These are phyloP conservation scores for Bombus affinis DNA, from an alignment of 1,140 invertebrate species.

Conservation along the genomic window DNA sequence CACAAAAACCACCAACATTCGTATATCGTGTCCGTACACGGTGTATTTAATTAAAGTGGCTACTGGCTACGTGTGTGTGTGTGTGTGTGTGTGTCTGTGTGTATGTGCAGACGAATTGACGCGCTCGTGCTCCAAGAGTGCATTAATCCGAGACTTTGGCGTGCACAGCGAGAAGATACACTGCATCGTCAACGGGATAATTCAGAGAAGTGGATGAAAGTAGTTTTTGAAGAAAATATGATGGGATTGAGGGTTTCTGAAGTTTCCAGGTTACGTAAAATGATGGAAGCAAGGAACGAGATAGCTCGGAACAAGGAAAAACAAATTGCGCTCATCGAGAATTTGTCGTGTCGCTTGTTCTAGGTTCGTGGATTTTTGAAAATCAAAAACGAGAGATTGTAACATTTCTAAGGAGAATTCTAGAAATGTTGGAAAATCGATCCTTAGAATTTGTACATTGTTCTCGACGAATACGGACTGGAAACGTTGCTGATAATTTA, in stretches of 20 bases:
- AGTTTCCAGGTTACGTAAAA: not conserved
- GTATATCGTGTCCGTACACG: not conserved
- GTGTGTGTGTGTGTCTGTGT: no score
- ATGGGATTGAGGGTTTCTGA: not conserved
- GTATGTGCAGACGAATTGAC: not conserved
- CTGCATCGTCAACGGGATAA: conserved; percentile 37
- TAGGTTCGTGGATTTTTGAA: no score
- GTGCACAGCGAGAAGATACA: not conserved
- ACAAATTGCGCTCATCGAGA: no score
- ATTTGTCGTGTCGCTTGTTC: no score
- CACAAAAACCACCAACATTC: conserved; percentile 29
- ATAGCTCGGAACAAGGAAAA: not conserved
- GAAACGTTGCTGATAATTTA: no score
- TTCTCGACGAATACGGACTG: no score
- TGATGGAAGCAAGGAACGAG: not conserved
- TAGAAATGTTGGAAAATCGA: no score
- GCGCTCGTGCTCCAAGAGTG: conserved; percentile 10
- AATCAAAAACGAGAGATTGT: no score
- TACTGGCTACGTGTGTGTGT: not conserved
- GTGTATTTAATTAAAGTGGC: conserved; percentile 42
- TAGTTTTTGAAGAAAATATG: no score
- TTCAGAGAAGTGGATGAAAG: not conserved
- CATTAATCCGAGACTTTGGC: conserved; percentile 48
- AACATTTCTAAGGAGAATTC: no score
- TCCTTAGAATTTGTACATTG: no score